These are phyloP conservation scores for Phalacrocorax aristotelis DNA, from an alignment of 2,113 vertebrate genomes.

Conservation along the genomic window DNA sequence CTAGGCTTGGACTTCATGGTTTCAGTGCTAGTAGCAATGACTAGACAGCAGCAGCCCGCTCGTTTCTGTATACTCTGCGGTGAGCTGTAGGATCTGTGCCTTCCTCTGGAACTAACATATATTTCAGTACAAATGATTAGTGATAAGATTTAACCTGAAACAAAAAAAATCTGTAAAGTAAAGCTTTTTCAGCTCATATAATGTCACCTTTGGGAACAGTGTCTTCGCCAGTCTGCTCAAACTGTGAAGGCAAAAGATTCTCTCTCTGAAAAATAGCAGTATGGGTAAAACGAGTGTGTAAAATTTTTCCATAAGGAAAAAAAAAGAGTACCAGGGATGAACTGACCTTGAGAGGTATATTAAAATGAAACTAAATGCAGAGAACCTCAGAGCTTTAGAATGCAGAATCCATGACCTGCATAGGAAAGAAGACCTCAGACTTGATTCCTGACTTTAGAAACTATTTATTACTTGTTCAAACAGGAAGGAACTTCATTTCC, in stretches of 20 bases:
- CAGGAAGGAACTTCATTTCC: neutral
- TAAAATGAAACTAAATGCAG: neutral
- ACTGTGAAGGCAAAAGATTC: neutral
- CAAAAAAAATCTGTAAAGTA: neutral
- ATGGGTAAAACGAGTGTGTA: neutral
- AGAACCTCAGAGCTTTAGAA: neutral
- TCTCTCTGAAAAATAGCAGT: neutral
- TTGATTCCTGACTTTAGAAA: neutral
- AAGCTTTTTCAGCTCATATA: neutral
- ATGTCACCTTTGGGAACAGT: neutral
- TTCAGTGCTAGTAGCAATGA: neutral
- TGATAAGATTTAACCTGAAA: neutral
- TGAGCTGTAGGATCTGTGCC: neutral
- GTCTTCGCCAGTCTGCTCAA: neutral
- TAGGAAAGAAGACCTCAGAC: neutral
- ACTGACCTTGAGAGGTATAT: neutral
- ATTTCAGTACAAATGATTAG: neutral
- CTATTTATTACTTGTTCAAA: neutral
- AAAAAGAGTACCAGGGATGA: neutral
- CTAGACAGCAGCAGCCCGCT: neutral
- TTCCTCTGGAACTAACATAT: neutral
- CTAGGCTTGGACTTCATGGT: neutral
- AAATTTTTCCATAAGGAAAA: neutral
- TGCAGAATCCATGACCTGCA: neutral
- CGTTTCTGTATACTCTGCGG: neutral